Conservation (phyloP, 2,113 vertebrate genomes). For the Spilogale gracilis region DNA sequence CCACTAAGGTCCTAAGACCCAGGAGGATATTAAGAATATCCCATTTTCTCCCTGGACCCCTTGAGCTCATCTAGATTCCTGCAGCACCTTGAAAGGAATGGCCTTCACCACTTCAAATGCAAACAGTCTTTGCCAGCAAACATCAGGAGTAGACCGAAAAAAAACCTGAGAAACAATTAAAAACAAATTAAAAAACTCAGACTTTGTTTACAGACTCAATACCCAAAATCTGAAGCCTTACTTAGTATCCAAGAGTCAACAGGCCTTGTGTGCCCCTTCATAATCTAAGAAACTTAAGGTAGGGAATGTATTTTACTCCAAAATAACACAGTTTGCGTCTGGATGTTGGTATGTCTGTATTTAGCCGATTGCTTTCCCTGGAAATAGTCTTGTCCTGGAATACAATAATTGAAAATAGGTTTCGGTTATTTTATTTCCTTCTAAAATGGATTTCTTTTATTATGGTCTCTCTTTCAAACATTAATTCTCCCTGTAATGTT, state of each 20-base stretch:
- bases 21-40: neutral
- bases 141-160: neutral
- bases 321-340: neutral
- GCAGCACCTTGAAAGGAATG: neutral
- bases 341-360: neutral
- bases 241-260: neutral
- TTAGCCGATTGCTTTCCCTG: neutral
- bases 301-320: neutral
- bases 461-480: constrained; percentile 52
- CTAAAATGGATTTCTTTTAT: constrained; percentile 29
- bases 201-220: constrained; percentile 26
- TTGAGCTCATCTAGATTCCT: neutral
- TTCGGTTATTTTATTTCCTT: constrained; percentile 22
- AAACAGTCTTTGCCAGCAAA: neutral
- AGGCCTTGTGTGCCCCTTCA: neutral
- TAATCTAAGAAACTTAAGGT: neutral
- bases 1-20: neutral
- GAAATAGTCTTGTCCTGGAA: neutral
- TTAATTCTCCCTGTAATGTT: neutral
- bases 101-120: neutral
- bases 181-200: neutral
- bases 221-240: neutral
- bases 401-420: neutral
- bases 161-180: neutral
- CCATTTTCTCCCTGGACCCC: neutral